Conservation (phyloP, 2,113 vertebrate species). For the Panurus biarmicus region DNA sequence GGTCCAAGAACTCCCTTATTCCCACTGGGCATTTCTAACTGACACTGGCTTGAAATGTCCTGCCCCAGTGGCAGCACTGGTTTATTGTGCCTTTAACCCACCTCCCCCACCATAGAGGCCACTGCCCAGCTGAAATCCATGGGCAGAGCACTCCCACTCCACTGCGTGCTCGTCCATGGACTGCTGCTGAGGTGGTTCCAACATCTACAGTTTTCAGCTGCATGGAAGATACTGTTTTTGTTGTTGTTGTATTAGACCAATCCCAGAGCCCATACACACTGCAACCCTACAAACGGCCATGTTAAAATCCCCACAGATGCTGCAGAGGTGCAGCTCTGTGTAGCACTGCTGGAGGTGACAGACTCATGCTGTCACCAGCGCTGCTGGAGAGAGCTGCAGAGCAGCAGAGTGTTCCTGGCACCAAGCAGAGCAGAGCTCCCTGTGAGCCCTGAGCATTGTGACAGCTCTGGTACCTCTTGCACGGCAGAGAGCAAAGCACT, state of each 20-base stretch:
- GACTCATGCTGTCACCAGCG: not conserved
- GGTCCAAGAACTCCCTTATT: not conserved
- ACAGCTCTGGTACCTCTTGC: not conserved
- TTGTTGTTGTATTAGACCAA: too few species aligned
- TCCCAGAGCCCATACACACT: not conserved
- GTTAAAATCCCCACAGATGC: not conserved
- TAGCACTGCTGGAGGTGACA: not conserved
- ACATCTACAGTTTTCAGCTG: not conserved
- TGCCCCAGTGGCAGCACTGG: not conserved
- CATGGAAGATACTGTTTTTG: not conserved
- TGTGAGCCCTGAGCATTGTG: not conserved
- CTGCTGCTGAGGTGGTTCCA: fast-evolving
- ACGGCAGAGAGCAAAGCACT: not conserved
- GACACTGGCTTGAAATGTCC: not conserved
- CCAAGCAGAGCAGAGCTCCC: not conserved
- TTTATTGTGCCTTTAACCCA: not conserved
- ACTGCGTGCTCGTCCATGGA: fast-evolving
- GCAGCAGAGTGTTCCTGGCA: not conserved
- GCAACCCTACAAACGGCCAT: not conserved
- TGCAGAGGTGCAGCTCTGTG: not conserved
- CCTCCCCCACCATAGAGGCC: fast-evolving
- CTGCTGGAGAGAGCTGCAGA: not conserved
- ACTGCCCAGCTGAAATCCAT: fast-evolving
- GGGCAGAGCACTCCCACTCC: fast-evolving
- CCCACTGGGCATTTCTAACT: not conserved